Evolutionary conservation across 2,797 vertebrate genomes (phyloP).

Genomic region (Sciurus vulgaris): DNA sequence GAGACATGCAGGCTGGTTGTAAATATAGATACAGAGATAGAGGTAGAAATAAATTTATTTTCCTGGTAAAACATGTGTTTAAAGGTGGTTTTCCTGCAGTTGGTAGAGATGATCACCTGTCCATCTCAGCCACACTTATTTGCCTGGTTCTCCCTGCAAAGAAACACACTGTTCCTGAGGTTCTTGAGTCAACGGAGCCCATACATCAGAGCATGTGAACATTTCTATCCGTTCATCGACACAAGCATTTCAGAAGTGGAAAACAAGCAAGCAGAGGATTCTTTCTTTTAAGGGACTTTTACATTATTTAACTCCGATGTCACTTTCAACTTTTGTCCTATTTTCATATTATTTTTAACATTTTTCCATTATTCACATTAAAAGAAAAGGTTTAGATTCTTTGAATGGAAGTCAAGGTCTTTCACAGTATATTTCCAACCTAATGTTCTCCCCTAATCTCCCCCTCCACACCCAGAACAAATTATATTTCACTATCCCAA

Average conservation of each 20-base stretch:
- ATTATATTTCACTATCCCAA: neutral
- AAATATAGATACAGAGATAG: neutral
- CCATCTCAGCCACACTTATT: neutral
- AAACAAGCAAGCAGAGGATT: neutral
- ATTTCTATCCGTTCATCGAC: neutral
- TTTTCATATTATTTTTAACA: neutral
- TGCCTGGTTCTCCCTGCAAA: neutral
- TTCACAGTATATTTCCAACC: neutral
- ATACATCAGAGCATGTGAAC: rapidly evolving
- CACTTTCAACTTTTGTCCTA: neutral
- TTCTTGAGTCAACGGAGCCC: neutral
- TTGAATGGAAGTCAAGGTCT: neutral
- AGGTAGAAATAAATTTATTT: neutral
- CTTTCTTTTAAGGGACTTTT: neutral
- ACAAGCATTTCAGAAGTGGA: neutral
- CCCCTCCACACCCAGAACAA: neutral
- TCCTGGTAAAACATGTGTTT: neutral
- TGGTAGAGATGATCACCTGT: neutral
- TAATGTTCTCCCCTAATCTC: neutral
- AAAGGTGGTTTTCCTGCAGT: neutral
- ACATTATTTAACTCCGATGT: neutral
- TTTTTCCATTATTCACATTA: neutral
- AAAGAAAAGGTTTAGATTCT: neutral
- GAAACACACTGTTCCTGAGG: neutral
- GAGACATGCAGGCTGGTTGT: neutral